Conservation (phyloP, 1,140 invertebrate genomes). For the Sinella curviseta region DNA sequence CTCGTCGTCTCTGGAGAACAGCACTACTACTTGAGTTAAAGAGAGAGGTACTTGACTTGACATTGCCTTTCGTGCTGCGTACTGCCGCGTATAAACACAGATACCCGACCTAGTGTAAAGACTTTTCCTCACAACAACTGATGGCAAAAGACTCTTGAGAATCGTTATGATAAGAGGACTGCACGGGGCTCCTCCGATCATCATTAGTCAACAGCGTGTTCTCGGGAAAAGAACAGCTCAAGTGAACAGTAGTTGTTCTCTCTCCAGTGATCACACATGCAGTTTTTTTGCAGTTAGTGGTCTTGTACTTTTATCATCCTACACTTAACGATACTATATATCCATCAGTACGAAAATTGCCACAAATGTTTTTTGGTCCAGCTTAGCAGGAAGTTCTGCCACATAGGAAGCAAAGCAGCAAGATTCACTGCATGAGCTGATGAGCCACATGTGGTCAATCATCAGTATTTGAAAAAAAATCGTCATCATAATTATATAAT, state of each 20-base stretch:
- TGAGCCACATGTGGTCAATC: conserved; percentile 3
- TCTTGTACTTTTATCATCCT: neutral
- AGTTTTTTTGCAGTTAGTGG: conserved; percentile 9
- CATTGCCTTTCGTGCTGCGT: neutral
- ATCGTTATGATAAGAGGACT: conserved; percentile 14
- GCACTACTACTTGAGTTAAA: conserved; percentile 1
- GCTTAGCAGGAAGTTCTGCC: conserved; percentile 23
- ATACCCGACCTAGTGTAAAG: conserved; percentile 10
- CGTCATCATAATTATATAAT: neutral
- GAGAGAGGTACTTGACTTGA: conserved; percentile 24
- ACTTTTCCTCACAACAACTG: neutral
- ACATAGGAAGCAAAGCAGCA: conserved; percentile 23
- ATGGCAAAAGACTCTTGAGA: conserved; percentile 2
- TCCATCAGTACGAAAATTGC: neutral
- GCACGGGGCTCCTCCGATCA: conserved; percentile 21
- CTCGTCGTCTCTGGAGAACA: neutral
- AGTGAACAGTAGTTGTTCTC: neutral
- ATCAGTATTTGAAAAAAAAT: neutral
- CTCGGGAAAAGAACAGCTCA: conserved; percentile 6
- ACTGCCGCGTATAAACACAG: neutral
- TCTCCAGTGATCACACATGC: conserved; percentile 17
- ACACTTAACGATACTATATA: no score
- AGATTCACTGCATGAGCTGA: conserved; percentile 9
- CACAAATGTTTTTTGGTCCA: conserved; percentile 12
- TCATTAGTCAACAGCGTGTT: conserved; percentile 22